phyloP scores from a whole-genome alignment of 2,113 vertebrate genomes.

The Stomatorhinus ivindoensis region DNA sequence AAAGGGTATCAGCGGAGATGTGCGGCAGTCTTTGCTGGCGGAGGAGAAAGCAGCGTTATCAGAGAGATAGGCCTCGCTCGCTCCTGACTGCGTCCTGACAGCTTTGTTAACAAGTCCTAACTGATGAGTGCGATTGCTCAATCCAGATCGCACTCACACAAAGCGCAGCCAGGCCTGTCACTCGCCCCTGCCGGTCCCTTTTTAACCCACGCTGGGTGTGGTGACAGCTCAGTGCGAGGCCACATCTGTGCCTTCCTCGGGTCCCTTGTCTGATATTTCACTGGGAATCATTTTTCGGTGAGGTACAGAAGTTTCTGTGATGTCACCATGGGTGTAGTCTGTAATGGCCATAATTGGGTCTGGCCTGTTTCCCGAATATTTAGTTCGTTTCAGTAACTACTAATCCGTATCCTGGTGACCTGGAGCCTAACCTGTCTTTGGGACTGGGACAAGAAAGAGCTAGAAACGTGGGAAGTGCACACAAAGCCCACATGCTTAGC shows the following conservation, averaged over 20 bases:
- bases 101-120: slow-evolving; percentile 75
- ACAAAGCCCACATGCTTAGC: neutral
- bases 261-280: neutral
- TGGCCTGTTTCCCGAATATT: neutral
- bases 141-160: slow-evolving; percentile 62
- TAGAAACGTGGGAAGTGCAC: neutral
- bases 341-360: neutral
- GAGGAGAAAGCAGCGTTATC: slow-evolving; percentile 58
- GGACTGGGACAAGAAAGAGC: neutral
- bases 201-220: slow-evolving; percentile 54
- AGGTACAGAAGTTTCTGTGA: neutral
- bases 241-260: neutral
- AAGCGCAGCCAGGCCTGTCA: slow-evolving; percentile 31
- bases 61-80: slow-evolving; percentile 68
- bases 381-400: neutral
- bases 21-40: slow-evolving; percentile 24
- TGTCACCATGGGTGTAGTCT: neutral
- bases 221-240: slow-evolving; percentile 50
- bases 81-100: slow-evolving; percentile 60
- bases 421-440: neutral
- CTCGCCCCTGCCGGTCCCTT: neutral
- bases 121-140: slow-evolving; percentile 75
- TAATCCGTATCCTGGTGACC: neutral
- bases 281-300: neutral
- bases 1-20: slow-evolving; percentile 45